Conservation (phyloP, 2,888 invertebrate genomes). For the Elegia similella region DNA sequence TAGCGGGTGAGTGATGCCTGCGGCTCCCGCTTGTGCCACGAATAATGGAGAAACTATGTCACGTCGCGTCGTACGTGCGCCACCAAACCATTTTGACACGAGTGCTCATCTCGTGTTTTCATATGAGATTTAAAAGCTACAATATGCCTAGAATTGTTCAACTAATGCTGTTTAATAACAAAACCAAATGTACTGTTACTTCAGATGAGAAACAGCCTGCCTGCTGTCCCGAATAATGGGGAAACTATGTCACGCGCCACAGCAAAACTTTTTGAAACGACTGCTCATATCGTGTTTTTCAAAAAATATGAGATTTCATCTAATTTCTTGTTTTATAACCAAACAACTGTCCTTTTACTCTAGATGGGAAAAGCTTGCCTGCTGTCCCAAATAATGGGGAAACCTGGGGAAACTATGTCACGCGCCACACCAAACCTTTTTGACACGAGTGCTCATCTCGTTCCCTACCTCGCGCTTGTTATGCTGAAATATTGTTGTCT, state of each 20-base stretch:
- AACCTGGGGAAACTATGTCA: slow-evolving; percentile 11
- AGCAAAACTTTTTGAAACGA: neutral
- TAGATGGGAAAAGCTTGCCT: too few species aligned
- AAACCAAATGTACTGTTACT: too few species aligned
- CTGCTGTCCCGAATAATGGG: slow-evolving; percentile 3
- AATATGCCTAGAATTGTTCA: too few species aligned
- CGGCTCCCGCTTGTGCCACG: neutral
- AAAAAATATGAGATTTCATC: too few species aligned
- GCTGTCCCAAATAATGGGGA: slow-evolving; percentile 1
- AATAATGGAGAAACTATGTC: slow-evolving; percentile 2
- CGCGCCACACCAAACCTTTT: neutral
- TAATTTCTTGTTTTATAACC: too few species aligned
- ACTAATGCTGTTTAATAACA: too few species aligned
- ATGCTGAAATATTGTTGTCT: neutral
- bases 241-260: slow-evolving; percentile 5
- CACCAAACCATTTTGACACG: neutral
- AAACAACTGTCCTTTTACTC: too few species aligned
- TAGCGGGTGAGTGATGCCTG: neutral
- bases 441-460: neutral
- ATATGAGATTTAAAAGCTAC: neutral
- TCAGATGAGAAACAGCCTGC: too few species aligned
- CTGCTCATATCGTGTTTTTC: too few species aligned
- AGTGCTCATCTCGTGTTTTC: neutral
- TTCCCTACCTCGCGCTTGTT: neutral
- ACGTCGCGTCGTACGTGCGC: neutral